phyloP scores from a whole-genome alignment of 64 coral and sea anemone genomes.

The Exaiptasia diaphana region DNA sequence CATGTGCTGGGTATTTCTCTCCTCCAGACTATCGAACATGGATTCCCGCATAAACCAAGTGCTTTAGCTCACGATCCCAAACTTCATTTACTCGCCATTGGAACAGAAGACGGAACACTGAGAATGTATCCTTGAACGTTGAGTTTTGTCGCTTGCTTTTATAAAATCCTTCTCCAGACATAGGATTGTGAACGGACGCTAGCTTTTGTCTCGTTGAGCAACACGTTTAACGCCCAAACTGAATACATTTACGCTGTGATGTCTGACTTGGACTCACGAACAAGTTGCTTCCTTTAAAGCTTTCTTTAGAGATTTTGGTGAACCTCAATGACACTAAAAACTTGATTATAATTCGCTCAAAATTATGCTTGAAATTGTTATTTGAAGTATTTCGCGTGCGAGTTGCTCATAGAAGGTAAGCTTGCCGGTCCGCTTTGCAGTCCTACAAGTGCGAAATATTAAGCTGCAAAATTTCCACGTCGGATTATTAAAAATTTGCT shows the following conservation, averaged over 20 bases:
- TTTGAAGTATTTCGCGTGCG: too few species aligned
- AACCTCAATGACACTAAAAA: not conserved
- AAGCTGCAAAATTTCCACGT: too few species aligned
- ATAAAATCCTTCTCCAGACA: constrained; percentile 12
- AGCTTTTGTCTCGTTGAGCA: constrained; percentile 30
- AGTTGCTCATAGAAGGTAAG: too few species aligned
- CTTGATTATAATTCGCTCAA: not conserved
- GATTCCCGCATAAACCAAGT: constrained; percentile 97
- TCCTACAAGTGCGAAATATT: too few species aligned
- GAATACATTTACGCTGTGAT: constrained; percentile 1
- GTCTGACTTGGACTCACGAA: too few species aligned
- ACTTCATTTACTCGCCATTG: constrained; percentile 80
- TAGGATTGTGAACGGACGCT: constrained; percentile 7
- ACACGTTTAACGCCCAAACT: constrained; percentile 13
- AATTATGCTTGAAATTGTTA: too few species aligned
- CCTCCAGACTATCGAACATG: constrained; percentile 95
- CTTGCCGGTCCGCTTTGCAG: too few species aligned
- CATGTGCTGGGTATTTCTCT: constrained; percentile 89
- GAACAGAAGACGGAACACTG: constrained; percentile 80
- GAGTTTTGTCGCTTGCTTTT: not conserved
- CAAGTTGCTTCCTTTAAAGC: too few species aligned
- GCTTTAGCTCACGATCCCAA: constrained; percentile 92
- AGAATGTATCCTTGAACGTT: constrained; percentile 94
- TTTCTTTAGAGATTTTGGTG: too few species aligned
- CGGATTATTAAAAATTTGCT: too few species aligned